A percentile compares a stretch with the other conserved stretches of the same genome.
These are phyloP conservation scores for Harpagifer antarcticus DNA, from an alignment of 2,797 vertebrate species.

Conservation along the genomic window DNA sequence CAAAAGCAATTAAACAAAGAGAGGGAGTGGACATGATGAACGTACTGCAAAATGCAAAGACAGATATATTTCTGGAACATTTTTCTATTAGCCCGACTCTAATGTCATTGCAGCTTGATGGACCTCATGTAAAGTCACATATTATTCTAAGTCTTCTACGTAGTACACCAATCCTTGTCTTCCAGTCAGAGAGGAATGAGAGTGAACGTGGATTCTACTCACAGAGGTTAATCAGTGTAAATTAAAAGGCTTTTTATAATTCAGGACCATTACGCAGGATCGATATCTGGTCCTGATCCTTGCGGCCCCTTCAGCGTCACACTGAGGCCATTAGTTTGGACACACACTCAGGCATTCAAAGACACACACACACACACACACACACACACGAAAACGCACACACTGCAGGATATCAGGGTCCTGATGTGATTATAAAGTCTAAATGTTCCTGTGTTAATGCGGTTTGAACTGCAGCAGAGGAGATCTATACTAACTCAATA, in stretches of 20 bases:
- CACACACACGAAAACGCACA: no score
- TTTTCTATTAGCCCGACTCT: no score
- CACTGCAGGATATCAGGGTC: slow-evolving; percentile 33
- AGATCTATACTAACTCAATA: slow-evolving; percentile 81
- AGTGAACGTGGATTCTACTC: no score
- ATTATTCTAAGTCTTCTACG: no score
- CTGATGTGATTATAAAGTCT: slow-evolving; percentile 64
- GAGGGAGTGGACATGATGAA: no score
- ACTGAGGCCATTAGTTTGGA: slow-evolving; percentile 39
- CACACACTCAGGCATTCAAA: background rate
- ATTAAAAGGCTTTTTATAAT: slow-evolving; percentile 72
- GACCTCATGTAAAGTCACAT: no score
- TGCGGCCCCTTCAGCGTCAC: slow-evolving; percentile 24
- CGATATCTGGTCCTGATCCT: slow-evolving; percentile 51
- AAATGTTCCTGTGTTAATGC: slow-evolving; percentile 74
- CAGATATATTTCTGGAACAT: no score
- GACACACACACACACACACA: background rate
- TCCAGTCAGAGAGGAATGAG: no score
- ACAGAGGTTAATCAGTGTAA: slow-evolving; percentile 43
- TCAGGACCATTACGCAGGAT: slow-evolving; percentile 46
- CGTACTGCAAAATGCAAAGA: no score
- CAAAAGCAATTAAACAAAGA: no score
- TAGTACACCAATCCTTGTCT: no score
- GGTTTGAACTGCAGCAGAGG: slow-evolving; percentile 60
- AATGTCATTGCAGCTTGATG: no score